Evolutionary conservation across 1,140 invertebrate species (phyloP).

Genomic region (Chrysoperla carnea): DNA sequence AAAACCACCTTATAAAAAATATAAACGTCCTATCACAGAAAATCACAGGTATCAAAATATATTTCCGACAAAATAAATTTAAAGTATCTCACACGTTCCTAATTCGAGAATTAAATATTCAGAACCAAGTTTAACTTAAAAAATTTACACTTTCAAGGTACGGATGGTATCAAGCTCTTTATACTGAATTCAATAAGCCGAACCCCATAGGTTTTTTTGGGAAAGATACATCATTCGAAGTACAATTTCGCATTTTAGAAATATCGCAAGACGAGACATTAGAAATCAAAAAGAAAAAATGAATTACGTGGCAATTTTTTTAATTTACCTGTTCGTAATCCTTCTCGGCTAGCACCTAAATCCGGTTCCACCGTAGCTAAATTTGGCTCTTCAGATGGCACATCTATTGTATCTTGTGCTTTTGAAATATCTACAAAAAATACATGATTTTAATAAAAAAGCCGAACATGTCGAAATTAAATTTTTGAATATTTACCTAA

Average conservation of each 20-base stretch:
- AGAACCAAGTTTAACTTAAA: no score
- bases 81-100: no score
- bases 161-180: neutral
- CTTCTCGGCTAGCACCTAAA: constrained; percentile 62
- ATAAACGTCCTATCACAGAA: constrained; percentile 15
- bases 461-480: no score
- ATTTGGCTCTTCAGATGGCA: constrained; percentile 21
- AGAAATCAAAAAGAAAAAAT: constrained; percentile 1
- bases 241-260: neutral
- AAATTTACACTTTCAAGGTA: no score
- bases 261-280: neutral
- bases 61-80: no score
- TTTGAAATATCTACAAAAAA: constrained; percentile 19
- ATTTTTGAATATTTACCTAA: no score
- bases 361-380: constrained; percentile 46
- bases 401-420: constrained; percentile 18
- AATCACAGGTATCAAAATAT: constrained; percentile 16
- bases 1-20: constrained; percentile 14
- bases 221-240: neutral
- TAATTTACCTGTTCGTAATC: constrained; percentile 57
- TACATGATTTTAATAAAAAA: neutral
- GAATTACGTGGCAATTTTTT: constrained; percentile 1
- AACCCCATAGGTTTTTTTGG: neutral
- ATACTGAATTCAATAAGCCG: neutral
- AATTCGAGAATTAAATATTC: no score